Percentiles rank a stretch among this genome's conserved stretches.
Conservation (phyloP, 1,140 invertebrate genomes). For the Charaxes varanes region DNA sequence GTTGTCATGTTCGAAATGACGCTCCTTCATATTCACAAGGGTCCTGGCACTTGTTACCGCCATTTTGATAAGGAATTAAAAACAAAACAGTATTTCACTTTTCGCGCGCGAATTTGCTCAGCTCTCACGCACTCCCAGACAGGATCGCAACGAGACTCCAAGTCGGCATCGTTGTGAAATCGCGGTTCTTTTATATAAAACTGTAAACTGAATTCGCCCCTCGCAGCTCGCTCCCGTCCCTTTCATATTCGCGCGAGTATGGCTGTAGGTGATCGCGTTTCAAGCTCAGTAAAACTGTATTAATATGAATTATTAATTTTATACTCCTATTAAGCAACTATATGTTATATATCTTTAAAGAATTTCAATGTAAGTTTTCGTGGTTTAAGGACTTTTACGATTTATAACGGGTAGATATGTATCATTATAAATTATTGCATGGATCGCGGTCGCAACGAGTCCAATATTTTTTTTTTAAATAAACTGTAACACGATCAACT, state of each 20-base stretch:
- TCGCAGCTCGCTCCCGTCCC: slow-evolving; percentile 44
- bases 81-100: slow-evolving; percentile 46
- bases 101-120: slow-evolving; percentile 43
- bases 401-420: too few relatives aligned
- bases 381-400: too few relatives aligned
- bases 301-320: too few relatives aligned
- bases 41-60: slow-evolving; percentile 59
- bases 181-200: slow-evolving; percentile 66
- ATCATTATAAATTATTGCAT: too few relatives aligned
- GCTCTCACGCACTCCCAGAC: slow-evolving; percentile 48
- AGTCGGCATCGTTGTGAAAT: slow-evolving; percentile 63
- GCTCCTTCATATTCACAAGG: slow-evolving; percentile 58
- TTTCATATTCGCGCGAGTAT: slow-evolving; percentile 36
- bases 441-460: too few relatives aligned
- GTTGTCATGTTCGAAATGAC: slow-evolving; percentile 56
- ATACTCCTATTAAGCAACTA: too few relatives aligned
- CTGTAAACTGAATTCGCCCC: slow-evolving; percentile 46
- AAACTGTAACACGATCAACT: too few relatives aligned
- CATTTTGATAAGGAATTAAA: slow-evolving; percentile 45
- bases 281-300: too few relatives aligned
- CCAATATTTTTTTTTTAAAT: too few relatives aligned
- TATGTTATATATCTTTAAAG: too few relatives aligned
- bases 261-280: slow-evolving; percentile 2
- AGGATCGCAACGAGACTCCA: slow-evolving; percentile 60
- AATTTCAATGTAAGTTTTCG: too few relatives aligned